phyloP scores from a whole-genome alignment of 53 echinoderm and acorn worm species.

The Mesocentrotus franciscanus region DNA sequence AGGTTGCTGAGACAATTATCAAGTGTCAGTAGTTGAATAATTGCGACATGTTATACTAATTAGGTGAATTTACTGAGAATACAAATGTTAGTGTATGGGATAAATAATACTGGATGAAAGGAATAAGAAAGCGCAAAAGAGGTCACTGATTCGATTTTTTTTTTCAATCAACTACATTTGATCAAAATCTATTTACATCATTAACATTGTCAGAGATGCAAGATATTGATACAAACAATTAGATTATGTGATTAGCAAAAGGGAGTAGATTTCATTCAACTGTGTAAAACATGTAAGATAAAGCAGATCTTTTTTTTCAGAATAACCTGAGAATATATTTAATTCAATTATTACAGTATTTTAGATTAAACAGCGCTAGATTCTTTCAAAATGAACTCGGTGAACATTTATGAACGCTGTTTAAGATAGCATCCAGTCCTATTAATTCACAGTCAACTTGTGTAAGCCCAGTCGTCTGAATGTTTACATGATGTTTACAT shows the following conservation, averaged over 20 bases:
- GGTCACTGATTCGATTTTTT: no score
- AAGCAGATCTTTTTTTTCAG: no score
- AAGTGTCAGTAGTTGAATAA: background rate
- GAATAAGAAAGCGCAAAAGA: background rate
- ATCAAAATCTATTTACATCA: no score
- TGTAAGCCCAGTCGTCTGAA: background rate
- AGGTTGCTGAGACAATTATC: background rate
- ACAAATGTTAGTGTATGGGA: background rate
- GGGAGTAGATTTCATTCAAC: no score
- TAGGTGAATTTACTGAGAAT: background rate
- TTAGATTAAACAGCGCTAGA: background rate
- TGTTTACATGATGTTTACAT: no score
- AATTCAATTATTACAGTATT: background rate
- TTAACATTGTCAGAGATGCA: no score
- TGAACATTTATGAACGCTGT: background rate
- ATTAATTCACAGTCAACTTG: background rate
- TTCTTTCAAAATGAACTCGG: background rate
- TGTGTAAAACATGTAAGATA: no score
- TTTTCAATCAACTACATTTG: no score
- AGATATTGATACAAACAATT: no score
- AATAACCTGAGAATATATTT: no score
- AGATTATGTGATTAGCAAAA: background rate
- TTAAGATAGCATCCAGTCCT: background rate
- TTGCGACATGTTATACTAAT: background rate
- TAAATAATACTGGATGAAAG: background rate